phyloP scores from a whole-genome alignment of 1,140 invertebrate genomes.

The Archivesica marissinica region DNA sequence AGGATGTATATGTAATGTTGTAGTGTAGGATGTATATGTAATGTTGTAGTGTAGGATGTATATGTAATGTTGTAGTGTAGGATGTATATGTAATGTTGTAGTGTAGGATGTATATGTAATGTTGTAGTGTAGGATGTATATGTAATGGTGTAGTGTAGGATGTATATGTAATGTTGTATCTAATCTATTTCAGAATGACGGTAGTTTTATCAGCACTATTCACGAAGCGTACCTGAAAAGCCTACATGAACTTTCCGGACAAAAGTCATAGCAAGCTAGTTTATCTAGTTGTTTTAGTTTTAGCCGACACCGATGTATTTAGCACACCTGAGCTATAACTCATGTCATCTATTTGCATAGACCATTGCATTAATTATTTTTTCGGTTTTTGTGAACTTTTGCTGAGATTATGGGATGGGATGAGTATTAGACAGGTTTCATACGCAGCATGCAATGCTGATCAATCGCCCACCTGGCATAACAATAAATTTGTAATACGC shows the following conservation, averaged over 20 bases:
- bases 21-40: background rate
- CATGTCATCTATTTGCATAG: no score
- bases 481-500: no score
- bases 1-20: background rate
- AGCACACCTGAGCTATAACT: no score
- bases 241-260: constrained; percentile 68
- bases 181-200: constrained; percentile 87
- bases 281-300: no score
- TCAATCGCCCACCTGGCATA: no score
- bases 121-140: background rate
- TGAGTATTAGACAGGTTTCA: no score
- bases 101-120: background rate
- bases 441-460: no score
- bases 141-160: background rate
- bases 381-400: no score
- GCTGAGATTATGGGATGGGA: no score
- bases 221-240: constrained; percentile 92
- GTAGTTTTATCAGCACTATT: constrained; percentile 93
- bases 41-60: background rate
- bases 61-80: background rate
- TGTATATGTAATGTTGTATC: background rate
- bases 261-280: constrained; percentile 54
- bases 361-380: no score
- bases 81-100: background rate
- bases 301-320: no score